Conservation (phyloP, 2,888 invertebrate genomes). For the Watsonalla cultraria region DNA sequence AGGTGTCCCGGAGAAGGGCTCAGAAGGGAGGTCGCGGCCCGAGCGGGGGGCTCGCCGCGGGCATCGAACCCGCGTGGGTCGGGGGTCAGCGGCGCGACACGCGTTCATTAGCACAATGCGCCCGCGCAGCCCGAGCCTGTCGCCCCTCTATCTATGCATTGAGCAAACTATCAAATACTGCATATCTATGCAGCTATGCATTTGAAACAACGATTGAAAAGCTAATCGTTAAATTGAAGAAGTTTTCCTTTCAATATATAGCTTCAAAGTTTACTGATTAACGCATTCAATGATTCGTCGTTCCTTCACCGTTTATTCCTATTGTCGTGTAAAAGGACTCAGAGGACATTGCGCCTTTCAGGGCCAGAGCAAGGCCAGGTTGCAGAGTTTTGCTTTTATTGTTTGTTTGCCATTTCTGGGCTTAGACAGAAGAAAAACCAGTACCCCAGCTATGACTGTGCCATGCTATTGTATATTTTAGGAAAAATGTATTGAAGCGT, state of each 20-base stretch:
- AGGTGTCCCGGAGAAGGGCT: conserved; percentile 45
- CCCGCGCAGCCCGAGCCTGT: conserved; percentile 34
- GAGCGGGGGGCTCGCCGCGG: conserved; percentile 39
- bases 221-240: no score
- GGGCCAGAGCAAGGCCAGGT: conserved; percentile 39
- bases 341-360: conserved; percentile 43
- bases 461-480: no score
- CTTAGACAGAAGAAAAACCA: no score
- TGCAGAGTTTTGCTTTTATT: conserved; percentile 38
- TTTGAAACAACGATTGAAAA: background rate
- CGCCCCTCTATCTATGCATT: background rate
- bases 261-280: background rate
- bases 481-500: no score
- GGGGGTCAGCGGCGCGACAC: conserved; percentile 73
- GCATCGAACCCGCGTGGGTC: conserved; percentile 74
- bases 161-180: background rate
- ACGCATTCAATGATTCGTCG: conserved; percentile 31
- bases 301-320: conserved; percentile 44
- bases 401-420: conserved; percentile 20
- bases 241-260: no score
- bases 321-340: conserved; percentile 43
- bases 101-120: conserved; percentile 67
- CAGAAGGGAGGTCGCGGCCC: conserved; percentile 16
- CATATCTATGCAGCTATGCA: background rate
- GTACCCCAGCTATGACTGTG: no score